Conservation (phyloP, 2,888 invertebrate species). For the Scaptomyza cyrtandrae region DNA sequence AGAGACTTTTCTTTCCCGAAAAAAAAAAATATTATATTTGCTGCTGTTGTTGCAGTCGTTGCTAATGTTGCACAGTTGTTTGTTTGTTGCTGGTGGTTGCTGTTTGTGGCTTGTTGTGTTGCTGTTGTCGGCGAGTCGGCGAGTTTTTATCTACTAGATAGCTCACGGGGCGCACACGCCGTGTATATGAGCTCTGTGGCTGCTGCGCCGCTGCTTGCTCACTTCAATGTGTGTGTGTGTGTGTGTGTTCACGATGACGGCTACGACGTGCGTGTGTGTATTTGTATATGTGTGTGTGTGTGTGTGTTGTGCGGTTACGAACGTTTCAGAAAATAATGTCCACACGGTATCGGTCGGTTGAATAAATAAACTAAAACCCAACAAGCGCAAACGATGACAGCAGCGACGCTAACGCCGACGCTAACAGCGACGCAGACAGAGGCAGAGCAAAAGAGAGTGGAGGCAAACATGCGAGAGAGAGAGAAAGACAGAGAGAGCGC, state of each 20-base stretch:
- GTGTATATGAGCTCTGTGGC: constrained; percentile 69
- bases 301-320: constrained; percentile 75
- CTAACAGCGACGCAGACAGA: constrained; percentile 18
- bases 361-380: constrained; percentile 83
- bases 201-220: constrained; percentile 55
- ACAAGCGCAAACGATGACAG: constrained; percentile 57
- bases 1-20: constrained; percentile 15
- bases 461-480: constrained; percentile 12
- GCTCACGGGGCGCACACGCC: constrained; percentile 72
- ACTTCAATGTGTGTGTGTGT: constrained; percentile 22
- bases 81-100: constrained; percentile 41
- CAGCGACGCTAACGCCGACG: constrained; percentile 28
- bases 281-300: constrained; percentile 27
- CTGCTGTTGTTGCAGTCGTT: constrained; percentile 11
- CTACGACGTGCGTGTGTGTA: constrained; percentile 23
- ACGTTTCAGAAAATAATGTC: constrained; percentile 84
- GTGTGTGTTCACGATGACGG: constrained; percentile 31
- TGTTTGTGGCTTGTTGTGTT: constrained; percentile 40
- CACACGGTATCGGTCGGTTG: constrained; percentile 84
- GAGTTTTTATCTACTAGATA: constrained; percentile 79
- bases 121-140: constrained; percentile 73
- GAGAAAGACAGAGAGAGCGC: constrained; percentile 12
- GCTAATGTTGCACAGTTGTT: constrained; percentile 29
- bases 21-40: constrained; percentile 3
- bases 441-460: constrained; percentile 19